Conservation (phyloP, 2,797 vertebrate species). For the Coilia nasus region DNA sequence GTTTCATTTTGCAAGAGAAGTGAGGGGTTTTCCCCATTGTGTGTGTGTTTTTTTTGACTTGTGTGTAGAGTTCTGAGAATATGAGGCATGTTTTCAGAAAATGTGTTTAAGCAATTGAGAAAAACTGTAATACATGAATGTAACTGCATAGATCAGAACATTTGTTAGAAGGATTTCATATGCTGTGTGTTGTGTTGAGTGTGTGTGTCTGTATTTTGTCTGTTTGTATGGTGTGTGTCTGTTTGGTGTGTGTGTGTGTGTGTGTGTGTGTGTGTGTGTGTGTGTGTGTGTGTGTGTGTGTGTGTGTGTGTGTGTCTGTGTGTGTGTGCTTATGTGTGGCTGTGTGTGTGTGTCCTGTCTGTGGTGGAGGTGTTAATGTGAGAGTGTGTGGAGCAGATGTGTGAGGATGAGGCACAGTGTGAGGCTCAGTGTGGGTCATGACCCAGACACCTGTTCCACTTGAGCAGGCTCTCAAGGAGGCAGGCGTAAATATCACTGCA, state of each 20-base stretch:
- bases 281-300: not conserved
- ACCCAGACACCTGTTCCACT: slow-evolving; percentile 19
- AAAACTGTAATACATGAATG: not conserved
- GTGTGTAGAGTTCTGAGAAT: too few species aligned
- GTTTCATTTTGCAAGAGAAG: too few species aligned
- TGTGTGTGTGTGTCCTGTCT: not conserved
- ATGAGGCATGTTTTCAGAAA: too few species aligned
- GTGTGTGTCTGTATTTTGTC: too few species aligned
- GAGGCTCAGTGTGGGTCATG: slow-evolving; percentile 3
- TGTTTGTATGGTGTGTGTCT: too few species aligned
- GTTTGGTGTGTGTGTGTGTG: too few species aligned
- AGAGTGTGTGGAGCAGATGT: slow-evolving; percentile 17
- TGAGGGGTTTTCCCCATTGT: too few species aligned
- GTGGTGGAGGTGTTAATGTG: slow-evolving; percentile 18
- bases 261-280: not conserved
- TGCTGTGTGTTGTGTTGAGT: too few species aligned
- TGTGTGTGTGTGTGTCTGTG: not conserved
- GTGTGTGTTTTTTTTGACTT: too few species aligned
- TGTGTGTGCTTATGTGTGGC: not conserved
- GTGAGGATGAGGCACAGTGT: not conserved
- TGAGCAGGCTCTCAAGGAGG: not conserved
- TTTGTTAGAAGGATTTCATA: too few species aligned
- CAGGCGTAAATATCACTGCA: not conserved
- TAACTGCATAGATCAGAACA: not conserved
- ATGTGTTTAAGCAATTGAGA: too few species aligned